Evolutionary conservation across 2,888 invertebrate species (phyloP).

Genomic region (Amiota communis): DNA sequence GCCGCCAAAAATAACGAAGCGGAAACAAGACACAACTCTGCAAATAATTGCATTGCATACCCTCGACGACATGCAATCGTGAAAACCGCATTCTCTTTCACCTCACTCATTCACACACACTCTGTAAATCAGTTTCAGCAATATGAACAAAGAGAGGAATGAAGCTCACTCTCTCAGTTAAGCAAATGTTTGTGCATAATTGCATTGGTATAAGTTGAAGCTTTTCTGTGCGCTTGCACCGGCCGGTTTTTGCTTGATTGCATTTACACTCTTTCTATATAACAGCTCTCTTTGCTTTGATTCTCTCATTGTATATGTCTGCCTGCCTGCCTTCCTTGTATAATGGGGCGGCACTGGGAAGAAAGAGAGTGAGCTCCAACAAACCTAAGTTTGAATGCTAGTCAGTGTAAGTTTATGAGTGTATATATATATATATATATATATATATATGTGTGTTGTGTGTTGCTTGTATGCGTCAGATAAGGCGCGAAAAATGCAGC

Average conservation of each 20-base stretch:
- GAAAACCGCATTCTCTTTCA: background rate
- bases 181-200: constrained; percentile 5
- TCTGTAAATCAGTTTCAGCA: too few relatives aligned
- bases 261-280: background rate
- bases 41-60: constrained; percentile 21
- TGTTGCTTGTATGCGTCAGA: too few relatives aligned
- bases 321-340: background rate
- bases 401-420: background rate
- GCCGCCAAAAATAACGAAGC: constrained; percentile 19
- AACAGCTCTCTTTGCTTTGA: background rate
- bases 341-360: background rate
- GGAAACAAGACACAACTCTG: constrained; percentile 15
- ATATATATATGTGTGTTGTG: too few relatives aligned
- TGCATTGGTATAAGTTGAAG: background rate
- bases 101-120: background rate
- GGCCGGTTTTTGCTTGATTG: constrained; percentile 13
- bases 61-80: background rate
- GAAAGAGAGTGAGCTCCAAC: background rate
- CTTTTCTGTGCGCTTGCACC: constrained; percentile 3
- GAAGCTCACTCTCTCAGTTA: background rate
- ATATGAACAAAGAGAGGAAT: background rate
- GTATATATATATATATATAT: too few relatives aligned
- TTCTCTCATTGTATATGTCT: background rate
- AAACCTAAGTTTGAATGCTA: background rate
- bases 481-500: too few relatives aligned